phyloP scores from a whole-genome alignment of 1,140 invertebrate species.

The Tetragnatha versicolor region DNA sequence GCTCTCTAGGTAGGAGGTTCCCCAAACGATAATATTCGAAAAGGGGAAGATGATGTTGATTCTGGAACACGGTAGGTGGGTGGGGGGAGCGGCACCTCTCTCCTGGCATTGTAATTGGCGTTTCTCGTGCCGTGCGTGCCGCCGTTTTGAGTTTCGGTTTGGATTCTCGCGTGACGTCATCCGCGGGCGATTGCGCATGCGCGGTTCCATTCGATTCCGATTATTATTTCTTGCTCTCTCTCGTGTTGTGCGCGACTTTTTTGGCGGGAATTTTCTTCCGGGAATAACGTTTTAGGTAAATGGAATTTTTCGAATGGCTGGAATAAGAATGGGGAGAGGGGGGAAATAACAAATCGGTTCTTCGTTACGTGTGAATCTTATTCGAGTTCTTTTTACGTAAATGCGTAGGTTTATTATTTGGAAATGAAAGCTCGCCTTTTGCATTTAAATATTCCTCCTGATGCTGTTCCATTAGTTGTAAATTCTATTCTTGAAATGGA shows the following conservation, averaged over 20 bases:
- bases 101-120: constrained; percentile 42
- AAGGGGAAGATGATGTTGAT: constrained; percentile 2
- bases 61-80: neutral
- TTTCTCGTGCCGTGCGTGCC: constrained; percentile 47
- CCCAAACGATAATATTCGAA: constrained; percentile 53
- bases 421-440: too few relatives aligned
- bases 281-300: constrained; percentile 28
- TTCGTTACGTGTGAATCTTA: too few relatives aligned
- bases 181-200: neutral
- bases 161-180: constrained; percentile 44
- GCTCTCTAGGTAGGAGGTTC: constrained; percentile 14
- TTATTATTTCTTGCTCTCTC: constrained; percentile 41
- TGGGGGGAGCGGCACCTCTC: constrained; percentile 1
- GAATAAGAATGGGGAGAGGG: neutral
- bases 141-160: constrained; percentile 47
- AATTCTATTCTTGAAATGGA: too few relatives aligned
- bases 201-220: constrained; percentile 46
- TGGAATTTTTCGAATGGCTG: neutral
- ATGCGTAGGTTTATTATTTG: too few relatives aligned
- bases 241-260: neutral
- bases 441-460: too few relatives aligned
- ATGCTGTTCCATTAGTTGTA: too few relatives aligned
- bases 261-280: too few relatives aligned
- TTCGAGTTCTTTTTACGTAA: too few relatives aligned
- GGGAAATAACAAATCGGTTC: too few relatives aligned